Evolutionary conservation across 2,113 vertebrate species (phyloP), one percentile per base, ranked within the genome.

Genomic region (Platysternon megacephalum): DNA sequence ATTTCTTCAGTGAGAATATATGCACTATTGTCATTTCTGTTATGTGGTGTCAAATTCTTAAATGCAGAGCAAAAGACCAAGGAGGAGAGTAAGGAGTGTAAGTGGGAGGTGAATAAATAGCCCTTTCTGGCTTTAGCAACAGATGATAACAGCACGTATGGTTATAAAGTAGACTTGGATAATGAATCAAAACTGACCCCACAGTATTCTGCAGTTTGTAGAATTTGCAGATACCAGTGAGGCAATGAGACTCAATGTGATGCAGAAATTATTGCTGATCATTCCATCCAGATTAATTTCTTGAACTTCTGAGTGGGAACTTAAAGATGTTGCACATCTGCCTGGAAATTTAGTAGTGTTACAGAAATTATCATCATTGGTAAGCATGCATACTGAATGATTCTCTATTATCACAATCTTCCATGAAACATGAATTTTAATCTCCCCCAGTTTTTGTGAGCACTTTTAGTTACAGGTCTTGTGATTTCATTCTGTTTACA

Each of bases 221-320:
- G 61, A 35, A 19, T 80, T 35, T 52, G 74, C 29, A 80, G 32
- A 11, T 80, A 51, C 7, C 48, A 80, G n/a, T 87, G 5, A 17
- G n/a, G 65, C 48, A 5, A 0, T 46, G 28, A 42, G 24, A 42
- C 26, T 2, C 6, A 10, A 2, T 39, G 17, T 0, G 1, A 21
- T 21, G 0, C 72, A 32, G 29, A 46, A 42, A 56, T 29, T 56
- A 39, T 8, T 17, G 2, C 10, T 79, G 49, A 49, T 21, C 81
- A 0, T 26, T 13, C 44, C 79, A 82, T 79, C 51, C 5, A 51
- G 48, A 83, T 74, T 49, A 28, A 6, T 58, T 32, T 19, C 28
- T 78, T 29, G 51, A 74, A 92, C 61, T 46, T n/a, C 78, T 51
- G 39, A 42, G 11, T 55, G 4, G 0, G 13, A 61, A 29, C 46